These are phyloP conservation scores for Amblyopsis rosae DNA, from an alignment of 2,113 vertebrate species.

Conservation along the genomic window DNA sequence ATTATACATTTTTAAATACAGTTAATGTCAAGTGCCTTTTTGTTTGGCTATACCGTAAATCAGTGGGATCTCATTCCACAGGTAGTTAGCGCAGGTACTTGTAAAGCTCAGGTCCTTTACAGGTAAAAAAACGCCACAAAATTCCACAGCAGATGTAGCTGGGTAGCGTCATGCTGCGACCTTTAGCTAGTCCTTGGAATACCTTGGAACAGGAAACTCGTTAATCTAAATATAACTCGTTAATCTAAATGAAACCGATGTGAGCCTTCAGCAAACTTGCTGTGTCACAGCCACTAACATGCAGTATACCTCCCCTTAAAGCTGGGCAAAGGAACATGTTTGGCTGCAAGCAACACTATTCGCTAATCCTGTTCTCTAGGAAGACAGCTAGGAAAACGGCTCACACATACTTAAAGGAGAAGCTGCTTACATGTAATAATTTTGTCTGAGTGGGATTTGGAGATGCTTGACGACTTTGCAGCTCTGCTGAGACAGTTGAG, in stretches of 20 bases:
- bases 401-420: constrained; percentile 6
- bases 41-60: too few relatives aligned
- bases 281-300: not conserved
- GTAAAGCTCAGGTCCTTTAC: not conserved
- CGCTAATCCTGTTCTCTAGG: constrained; percentile 12
- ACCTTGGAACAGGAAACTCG: not conserved
- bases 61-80: not conserved
- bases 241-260: constrained; percentile 7
- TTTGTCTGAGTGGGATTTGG: constrained; percentile 11
- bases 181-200: constrained; percentile 8
- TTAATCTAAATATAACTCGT: constrained; percentile 27
- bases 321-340: constrained; percentile 1
- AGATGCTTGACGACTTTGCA: constrained; percentile 11
- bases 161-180: constrained; percentile 18
- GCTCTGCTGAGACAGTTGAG: not conserved
- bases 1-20: too few relatives aligned
- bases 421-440: constrained; percentile 30
- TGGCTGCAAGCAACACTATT: constrained; percentile 11
- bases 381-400: constrained; percentile 14
- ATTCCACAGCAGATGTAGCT: not conserved
- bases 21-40: too few relatives aligned
- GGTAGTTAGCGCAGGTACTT: not conserved
- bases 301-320: not conserved
- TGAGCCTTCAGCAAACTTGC: constrained; percentile 10
- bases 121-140: not conserved